A percentile compares a stretch with the other conserved stretches of the same genome.
Conservation (phyloP, 2,113 vertebrate species). For the zebrafish (Danio rerio) region DNA sequence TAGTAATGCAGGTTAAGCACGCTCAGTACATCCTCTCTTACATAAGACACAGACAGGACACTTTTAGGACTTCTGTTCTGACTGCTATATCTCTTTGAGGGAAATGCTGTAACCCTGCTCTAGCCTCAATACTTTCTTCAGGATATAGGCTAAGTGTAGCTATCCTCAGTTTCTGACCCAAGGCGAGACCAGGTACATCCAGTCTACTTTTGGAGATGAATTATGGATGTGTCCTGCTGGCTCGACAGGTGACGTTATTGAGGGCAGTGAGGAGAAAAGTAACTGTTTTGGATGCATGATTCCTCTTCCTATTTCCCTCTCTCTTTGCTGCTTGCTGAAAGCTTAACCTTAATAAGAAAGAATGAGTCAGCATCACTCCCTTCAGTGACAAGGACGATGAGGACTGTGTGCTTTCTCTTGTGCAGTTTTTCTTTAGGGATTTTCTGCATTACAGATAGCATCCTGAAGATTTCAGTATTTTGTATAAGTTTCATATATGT, state of each 20-base stretch:
- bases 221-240: conserved; percentile 47
- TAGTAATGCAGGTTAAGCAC: not conserved
- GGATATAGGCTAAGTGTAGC: conserved; percentile 42
- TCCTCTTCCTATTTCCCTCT: not conserved
- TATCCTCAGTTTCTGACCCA: conserved; percentile 20
- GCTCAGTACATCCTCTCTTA: not conserved
- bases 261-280: conserved; percentile 21
- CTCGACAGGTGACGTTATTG: conserved; percentile 32
- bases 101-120: not conserved
- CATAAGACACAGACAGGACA: not conserved
- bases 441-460: not conserved
- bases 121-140: conserved; percentile 17
- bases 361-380: conserved; percentile 27
- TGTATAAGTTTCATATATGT: not conserved
- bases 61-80: not conserved
- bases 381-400: conserved; percentile 6
- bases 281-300: not conserved
- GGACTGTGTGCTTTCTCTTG: not conserved
- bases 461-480: too few relatives aligned
- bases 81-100: not conserved
- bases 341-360: conserved; percentile 3
- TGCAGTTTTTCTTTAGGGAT: not conserved
- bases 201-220: conserved; percentile 57
- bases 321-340: not conserved
- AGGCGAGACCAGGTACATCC: conserved; percentile 35